Evolutionary conservation across 1,140 invertebrate genomes (phyloP), one percentile per base, ranked within the genome.

Genomic region (Oreohelix idahoensis): DNA sequence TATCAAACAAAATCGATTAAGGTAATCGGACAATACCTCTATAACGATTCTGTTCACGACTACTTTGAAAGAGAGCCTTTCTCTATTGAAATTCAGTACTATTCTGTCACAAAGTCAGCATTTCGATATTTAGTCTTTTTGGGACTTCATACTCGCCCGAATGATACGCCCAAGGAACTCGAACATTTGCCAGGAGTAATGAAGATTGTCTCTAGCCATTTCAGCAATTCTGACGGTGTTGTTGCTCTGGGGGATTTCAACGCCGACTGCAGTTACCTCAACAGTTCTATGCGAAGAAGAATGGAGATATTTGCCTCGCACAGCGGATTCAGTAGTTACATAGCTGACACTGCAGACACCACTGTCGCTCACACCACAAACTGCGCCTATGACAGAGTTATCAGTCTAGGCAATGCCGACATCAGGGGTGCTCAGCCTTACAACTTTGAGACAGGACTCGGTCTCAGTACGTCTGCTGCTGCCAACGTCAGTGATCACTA

Each of bases 191-290:
- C 79, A 2, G 38, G 29, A 15, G 42, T 45, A 5, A 74, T 81
- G 23, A 45, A 20, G 32, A 17, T 69, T 5, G 70, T 45, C 8
- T 4, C 35, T 23, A 73, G 42, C 42, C 69, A 73, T 35, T 81
- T 81, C 36, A 29, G 26, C 13, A 26, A 81, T n/a, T 38, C 79
- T 15, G 23, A 38, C 26, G 79, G 69, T 39, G 42, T 81, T 15
- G 38, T 81, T 66, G 38, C 69, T n/a, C 45, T 81, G 79, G 79
- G 79, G 42, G 79, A 81, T 45, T 81, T 81, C 70, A 81, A 81
- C 35, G 79, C 79, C n/a, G 79, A 81, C 49, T 81, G 79, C 70
- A 74, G 42, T 39, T 81, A 81, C 51, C 17, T 81, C 26, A 73
- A 35, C 42, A 32, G 15, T 39, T 42, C 38, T 2, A 13, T 49